A percentile compares a stretch with the other conserved stretches of the same genome.
phyloP scores from a whole-genome alignment of 2,797 vertebrate species.

The Gorsachius magnificus region DNA sequence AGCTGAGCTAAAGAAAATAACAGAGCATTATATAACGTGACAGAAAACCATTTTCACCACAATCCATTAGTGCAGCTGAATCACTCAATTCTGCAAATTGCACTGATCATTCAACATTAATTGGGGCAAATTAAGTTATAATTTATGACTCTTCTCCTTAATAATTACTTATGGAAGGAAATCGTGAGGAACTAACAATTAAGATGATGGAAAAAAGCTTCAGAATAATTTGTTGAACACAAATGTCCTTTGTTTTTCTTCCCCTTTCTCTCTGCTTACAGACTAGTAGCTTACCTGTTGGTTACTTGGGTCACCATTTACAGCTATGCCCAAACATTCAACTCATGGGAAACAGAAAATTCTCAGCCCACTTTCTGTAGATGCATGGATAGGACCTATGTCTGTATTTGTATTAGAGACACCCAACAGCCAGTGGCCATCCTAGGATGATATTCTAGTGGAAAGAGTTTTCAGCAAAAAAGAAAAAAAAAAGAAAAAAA shows the following conservation, averaged over 20 bases:
- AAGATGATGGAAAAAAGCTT: not conserved
- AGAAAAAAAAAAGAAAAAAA: not conserved
- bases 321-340: not conserved
- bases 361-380: not conserved
- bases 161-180: conserved; percentile 46
- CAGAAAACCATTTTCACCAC: conserved; percentile 20
- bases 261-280: not conserved
- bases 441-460: not conserved
- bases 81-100: conserved; percentile 41
- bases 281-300: not conserved
- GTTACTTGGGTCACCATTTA: not conserved
- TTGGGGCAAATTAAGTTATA: conserved; percentile 40
- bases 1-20: conserved; percentile 45
- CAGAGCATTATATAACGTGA: not conserved
- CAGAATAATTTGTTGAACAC: not conserved
- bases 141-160: conserved; percentile 34
- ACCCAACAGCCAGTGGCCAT: not conserved
- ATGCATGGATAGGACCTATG: not conserved
- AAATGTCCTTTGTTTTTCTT: not conserved
- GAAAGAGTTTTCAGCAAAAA: not conserved
- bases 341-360: not conserved
- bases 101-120: conserved; percentile 43
- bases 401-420: not conserved
- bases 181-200: conserved; percentile 6
- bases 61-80: conserved; percentile 35